A percentile compares a stretch with the other conserved stretches of the same genome.
Conservation (phyloP, 1,140 invertebrate species). For the Drosophila pachea region DNA sequence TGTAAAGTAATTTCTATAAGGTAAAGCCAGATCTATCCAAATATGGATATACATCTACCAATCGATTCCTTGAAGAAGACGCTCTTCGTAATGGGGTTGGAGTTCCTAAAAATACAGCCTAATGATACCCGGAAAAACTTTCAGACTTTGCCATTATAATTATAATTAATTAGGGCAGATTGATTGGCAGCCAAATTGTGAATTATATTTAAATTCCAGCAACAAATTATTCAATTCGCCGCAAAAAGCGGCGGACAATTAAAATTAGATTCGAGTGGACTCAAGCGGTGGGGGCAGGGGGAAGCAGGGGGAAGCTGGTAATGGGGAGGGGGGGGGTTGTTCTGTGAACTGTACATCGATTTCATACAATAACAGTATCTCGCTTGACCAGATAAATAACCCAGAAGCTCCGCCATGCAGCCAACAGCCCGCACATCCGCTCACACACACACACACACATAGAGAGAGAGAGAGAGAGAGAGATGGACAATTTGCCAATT, state of each 20-base stretch:
- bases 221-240: conserved; percentile 24
- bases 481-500: conserved; percentile 61
- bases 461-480: conserved; percentile 17
- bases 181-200: background rate
- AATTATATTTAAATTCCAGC: conserved; percentile 30
- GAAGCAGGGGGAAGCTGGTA: background rate
- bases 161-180: conserved; percentile 11
- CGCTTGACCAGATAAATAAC: conserved; percentile 59
- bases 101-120: too few relatives aligned
- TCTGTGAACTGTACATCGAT: conserved; percentile 41
- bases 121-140: too few relatives aligned
- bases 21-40: too few relatives aligned
- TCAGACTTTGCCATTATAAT: background rate
- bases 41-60: too few relatives aligned
- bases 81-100: too few relatives aligned
- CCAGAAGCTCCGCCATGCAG: background rate
- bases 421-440: background rate
- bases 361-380: conserved; percentile 60
- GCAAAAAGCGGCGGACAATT: conserved; percentile 24
- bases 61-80: too few relatives aligned
- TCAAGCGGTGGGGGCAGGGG: background rate
- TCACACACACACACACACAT: conserved; percentile 7
- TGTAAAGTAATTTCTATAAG: too few relatives aligned
- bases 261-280: conserved; percentile 29
- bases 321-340: too few relatives aligned